A percentile compares a stretch with the other conserved stretches of the same genome.
phyloP scores from a whole-genome alignment of 1,140 invertebrate species.

The Marisa cornuarietis region DNA sequence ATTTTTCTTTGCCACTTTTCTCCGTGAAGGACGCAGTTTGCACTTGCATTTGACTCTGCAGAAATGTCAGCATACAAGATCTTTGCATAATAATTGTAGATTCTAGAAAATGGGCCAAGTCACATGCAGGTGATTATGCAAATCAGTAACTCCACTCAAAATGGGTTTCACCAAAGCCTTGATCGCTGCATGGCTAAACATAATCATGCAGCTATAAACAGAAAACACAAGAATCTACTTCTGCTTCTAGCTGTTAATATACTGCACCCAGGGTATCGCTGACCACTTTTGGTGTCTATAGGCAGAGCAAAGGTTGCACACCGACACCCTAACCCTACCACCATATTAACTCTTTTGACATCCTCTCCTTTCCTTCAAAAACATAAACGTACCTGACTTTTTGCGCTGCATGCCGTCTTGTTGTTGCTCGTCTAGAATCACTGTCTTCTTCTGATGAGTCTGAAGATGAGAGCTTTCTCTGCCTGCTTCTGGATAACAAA shows the following conservation, averaged over 20 bases:
- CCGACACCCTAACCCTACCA: no score
- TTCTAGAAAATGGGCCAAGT: neutral
- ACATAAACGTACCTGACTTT: conserved; percentile 72
- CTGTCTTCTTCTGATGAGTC: conserved; percentile 50
- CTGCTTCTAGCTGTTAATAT: no score
- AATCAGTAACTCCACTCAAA: neutral
- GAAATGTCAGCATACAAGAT: neutral
- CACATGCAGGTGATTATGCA: neutral
- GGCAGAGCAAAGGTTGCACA: no score
- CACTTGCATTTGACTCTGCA: neutral
- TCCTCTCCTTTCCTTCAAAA: neutral
- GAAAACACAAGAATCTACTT: no score
- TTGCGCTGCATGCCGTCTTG: conserved; percentile 65
- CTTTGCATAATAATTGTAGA: neutral
- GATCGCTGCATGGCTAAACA: neutral
- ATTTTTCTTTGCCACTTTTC: conserved; percentile 39
- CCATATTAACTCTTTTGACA: neutral
- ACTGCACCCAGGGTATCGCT: no score
- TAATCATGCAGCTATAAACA: no score
- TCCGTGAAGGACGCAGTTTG: conserved; percentile 25
- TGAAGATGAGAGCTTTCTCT: conserved; percentile 39
- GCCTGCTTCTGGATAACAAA: conserved; percentile 25
- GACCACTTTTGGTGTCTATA: no score
- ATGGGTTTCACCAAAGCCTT: neutral
- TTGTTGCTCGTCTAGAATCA: conserved; percentile 35